phyloP scores from a whole-genome alignment of 2,113 vertebrate genomes.

The Anolis carolinensis region DNA sequence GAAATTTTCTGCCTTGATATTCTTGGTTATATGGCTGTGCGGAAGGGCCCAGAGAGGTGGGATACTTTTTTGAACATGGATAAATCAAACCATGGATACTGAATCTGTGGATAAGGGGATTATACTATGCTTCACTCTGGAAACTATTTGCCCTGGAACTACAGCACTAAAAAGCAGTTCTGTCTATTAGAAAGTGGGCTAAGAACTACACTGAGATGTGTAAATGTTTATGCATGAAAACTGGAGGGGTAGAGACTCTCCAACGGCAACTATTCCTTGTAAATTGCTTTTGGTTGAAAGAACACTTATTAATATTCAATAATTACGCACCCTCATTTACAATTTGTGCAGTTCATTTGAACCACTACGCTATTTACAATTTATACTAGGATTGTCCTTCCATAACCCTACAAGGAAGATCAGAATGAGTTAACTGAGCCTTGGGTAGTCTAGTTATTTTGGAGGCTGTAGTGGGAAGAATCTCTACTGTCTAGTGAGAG shows the following conservation, averaged over 20 bases:
- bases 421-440: neutral
- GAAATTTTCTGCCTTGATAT: no score
- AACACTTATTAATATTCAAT: neutral
- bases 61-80: no score
- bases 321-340: neutral
- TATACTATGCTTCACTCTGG: neutral
- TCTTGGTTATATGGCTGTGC: no score
- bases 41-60: no score
- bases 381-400: neutral
- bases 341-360: neutral
- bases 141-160: neutral
- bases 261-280: neutral
- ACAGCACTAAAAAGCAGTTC: neutral
- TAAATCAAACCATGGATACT: no score
- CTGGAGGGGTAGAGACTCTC: neutral
- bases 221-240: neutral
- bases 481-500: neutral
- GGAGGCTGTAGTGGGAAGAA: neutral
- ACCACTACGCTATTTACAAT: neutral
- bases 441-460: neutral
- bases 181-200: neutral
- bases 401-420: neutral
- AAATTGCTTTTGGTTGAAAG: neutral
- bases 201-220: neutral
- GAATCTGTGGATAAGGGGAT: no score